Evolutionary conservation across 2,113 vertebrate species (phyloP), one percentile per base, ranked within the genome.

Genomic region (Ibidorhyncha struthersii): DNA sequence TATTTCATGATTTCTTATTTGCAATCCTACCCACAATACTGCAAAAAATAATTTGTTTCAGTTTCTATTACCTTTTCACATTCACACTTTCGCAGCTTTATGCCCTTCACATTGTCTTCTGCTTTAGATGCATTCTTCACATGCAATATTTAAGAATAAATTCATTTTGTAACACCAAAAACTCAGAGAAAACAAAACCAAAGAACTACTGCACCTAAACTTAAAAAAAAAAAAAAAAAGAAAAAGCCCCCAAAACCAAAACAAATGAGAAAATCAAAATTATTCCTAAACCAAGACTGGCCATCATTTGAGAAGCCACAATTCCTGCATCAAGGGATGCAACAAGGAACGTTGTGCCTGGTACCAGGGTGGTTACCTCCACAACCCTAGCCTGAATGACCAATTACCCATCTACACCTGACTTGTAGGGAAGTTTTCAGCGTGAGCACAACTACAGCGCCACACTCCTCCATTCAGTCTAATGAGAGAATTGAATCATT

Each of bases 271-370:
- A 65, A 56, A 84, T 40, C 4, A 63, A 30, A 82, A 32, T 65
- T 62, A 29, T 71, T 74, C 70, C n/a, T 45, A 32, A 69, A 23
- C 2, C 23, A 52, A 65, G 21, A 36, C 0, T 8, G 16, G 12
- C 9, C 41, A 13, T 27, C 14, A 11, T 26, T 69, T 52, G n/a
- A 62, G 29, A 49, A 88, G 15, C 7, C 52, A 40, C 34, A 85
- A 12, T 41, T 78, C 25, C 50, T 49, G 34, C 50, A 40, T 5
- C 14, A 76, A 63, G 32, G 43, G 19, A 81, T 43, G 22, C 7
- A 70, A 53, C 8, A 29, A 43, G 23, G 41, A 14, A 74, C 0
- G 0, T 8, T 8, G 4, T 10, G 7, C n/a, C 20, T 63, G 5
- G 25, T 14, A 32, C 16, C 23, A 67, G 20, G 9, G 9, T 6